A percentile compares a stretch with the other conserved stretches of the same genome.
These are phyloP conservation scores for Gephyroberyx darwinii DNA, from an alignment of 2,797 vertebrate species.

Conservation along the genomic window DNA sequence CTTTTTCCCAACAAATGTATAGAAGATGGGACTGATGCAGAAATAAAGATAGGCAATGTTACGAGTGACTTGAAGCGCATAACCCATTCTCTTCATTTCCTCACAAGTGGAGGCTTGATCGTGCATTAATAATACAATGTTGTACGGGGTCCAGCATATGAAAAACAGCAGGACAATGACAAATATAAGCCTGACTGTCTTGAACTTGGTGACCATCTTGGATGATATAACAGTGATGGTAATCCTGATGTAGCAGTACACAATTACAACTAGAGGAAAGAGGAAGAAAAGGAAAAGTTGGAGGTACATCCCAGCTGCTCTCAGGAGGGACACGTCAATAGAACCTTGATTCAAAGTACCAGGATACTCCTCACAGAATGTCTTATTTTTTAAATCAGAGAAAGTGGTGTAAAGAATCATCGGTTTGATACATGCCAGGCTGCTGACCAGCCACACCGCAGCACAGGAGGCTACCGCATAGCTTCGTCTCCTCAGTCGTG, in stretches of 20 bases:
- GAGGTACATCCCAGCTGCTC: conserved; percentile 60
- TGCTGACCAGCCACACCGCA: conserved; percentile 76
- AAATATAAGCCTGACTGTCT: conserved; percentile 81
- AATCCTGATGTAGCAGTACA: conserved; percentile 82
- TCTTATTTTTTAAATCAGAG: fast-evolving
- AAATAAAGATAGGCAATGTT: conserved; percentile 81
- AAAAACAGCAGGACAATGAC: conserved; percentile 82
- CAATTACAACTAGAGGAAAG: conserved; percentile 74
- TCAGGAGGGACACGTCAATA: neutral
- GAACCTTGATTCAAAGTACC: fast-evolving
- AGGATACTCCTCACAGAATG: conserved; percentile 42
- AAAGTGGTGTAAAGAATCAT: conserved; percentile 61
- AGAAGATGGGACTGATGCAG: conserved; percentile 83
- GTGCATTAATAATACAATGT: conserved; percentile 65
- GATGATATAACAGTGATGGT: conserved; percentile 72
- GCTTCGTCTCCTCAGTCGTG: conserved; percentile 53
- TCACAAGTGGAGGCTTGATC: fast-evolving
- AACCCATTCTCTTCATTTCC: neutral
- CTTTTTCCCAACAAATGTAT: conserved; percentile 84
- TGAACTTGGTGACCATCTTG: conserved; percentile 74
- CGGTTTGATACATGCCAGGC: conserved; percentile 70
- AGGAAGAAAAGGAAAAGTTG: conserved; percentile 81
- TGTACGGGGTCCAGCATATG: conserved; percentile 82
- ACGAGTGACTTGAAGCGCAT: conserved; percentile 65
- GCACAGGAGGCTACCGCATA: conserved; percentile 72